Conservation (phyloP, 2,113 vertebrate species). For the Elgaria multicarinata region DNA sequence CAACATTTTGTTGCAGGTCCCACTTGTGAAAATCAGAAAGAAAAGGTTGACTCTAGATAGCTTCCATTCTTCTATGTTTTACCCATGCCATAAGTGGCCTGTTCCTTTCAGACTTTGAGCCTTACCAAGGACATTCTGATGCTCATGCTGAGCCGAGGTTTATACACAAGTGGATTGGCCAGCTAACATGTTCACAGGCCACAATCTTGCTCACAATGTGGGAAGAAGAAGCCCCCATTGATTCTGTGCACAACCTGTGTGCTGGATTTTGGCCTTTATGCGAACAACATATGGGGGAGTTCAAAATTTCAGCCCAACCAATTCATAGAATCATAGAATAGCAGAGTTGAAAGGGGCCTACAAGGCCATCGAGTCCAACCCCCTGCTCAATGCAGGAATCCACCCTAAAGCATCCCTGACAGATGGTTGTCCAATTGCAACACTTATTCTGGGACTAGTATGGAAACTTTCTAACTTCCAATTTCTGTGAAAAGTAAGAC, state of each 20-base stretch:
- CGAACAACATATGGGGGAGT: not conserved
- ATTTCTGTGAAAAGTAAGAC: not conserved
- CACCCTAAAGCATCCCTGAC: too few species aligned
- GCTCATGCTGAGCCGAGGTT: not conserved
- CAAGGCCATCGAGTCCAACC: too few species aligned
- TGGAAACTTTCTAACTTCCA: not conserved
- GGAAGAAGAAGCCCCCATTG: not conserved
- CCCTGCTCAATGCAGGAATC: too few species aligned
- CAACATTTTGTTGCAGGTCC: not conserved
- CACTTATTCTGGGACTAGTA: not conserved
- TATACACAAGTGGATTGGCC: not conserved
- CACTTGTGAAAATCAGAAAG: not conserved
- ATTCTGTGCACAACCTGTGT: not conserved
- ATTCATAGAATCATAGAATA: too few species aligned
- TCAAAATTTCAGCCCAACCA: not conserved
- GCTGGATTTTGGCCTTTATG: not conserved
- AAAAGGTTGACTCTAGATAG: not conserved
- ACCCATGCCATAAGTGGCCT: fast-evolving
- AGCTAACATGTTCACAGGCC: not conserved
- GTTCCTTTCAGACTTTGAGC: slow-evolving; percentile 4
- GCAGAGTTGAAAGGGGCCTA: too few species aligned
- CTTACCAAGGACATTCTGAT: not conserved
- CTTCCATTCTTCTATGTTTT: not conserved
- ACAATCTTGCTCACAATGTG: not conserved
- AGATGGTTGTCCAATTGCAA: too few species aligned